Evolutionary conservation across 2,888 invertebrate species (phyloP).

Genomic region (Rhogogaster chlorosoma): DNA sequence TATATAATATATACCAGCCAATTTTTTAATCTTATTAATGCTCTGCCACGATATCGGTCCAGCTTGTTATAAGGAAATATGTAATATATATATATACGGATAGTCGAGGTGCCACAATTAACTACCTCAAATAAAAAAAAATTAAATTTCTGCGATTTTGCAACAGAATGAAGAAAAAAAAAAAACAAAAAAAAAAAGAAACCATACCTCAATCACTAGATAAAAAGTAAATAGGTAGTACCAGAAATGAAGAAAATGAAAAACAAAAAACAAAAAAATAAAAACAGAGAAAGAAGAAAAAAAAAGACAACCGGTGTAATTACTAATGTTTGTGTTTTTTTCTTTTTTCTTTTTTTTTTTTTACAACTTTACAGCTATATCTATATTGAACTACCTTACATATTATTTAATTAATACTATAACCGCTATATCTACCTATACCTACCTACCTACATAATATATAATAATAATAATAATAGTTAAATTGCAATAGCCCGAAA

Average conservation of each 20-base stretch:
- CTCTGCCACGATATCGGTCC: too few relatives aligned
- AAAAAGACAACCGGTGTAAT: conserved; percentile 55
- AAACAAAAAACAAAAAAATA: conserved; percentile 53
- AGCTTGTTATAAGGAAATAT: neutral
- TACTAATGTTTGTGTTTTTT: conserved; percentile 44
- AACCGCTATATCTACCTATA: neutral
- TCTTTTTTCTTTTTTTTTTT: conserved; percentile 28
- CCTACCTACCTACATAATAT: conserved; percentile 35
- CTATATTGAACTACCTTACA: conserved; percentile 31
- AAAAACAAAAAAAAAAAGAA: too few relatives aligned
- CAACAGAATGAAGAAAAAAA: too few relatives aligned
- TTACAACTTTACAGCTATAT: neutral
- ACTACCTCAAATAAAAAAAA: conserved; percentile 56
- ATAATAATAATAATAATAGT: conserved; percentile 29
- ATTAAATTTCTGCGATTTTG: conserved; percentile 61
- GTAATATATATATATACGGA: neutral
- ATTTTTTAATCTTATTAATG: too few relatives aligned
- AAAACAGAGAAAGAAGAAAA: conserved; percentile 34
- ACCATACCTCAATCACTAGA: conserved; percentile 65
- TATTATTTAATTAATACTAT: conserved; percentile 23
- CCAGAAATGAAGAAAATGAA: conserved; percentile 5
- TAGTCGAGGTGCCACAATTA: conserved; percentile 32
- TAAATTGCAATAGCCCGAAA: conserved; percentile 61
- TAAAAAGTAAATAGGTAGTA: conserved; percentile 5
- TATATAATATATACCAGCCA: too few relatives aligned